These are phyloP conservation scores for Crepidodera aurea DNA, from an alignment of 2,888 invertebrate genomes.

Conservation along the genomic window DNA sequence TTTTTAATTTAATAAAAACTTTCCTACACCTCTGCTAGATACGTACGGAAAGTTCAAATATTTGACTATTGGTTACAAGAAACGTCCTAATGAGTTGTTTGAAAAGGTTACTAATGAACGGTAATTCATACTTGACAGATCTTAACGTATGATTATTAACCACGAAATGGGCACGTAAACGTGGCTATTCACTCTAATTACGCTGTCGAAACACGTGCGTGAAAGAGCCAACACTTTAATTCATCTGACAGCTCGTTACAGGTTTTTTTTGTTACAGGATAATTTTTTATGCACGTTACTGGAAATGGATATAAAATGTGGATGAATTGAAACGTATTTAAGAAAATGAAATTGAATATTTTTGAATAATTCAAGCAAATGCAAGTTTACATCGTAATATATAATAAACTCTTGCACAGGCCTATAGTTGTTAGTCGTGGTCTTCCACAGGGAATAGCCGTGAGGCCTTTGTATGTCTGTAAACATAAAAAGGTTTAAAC, in stretches of 20 bases:
- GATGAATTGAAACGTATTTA: too few species aligned
- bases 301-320: not conserved
- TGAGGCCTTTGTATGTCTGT: too few species aligned
- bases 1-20: too few species aligned
- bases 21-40: not conserved
- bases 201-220: slow-evolving; percentile 21
- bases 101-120: slow-evolving; percentile 29
- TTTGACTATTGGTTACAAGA: slow-evolving; percentile 24
- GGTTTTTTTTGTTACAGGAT: slow-evolving; percentile 1
- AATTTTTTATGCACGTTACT: not conserved
- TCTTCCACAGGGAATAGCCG: too few species aligned
- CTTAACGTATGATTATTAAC: slow-evolving; percentile 27
- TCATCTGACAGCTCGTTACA: slow-evolving; percentile 25
- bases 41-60: slow-evolving; percentile 16
- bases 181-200: slow-evolving; percentile 19
- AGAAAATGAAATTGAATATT: too few species aligned
- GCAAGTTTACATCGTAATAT: too few species aligned
- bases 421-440: too few species aligned
- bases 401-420: too few species aligned
- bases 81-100: slow-evolving; percentile 18
- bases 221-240: slow-evolving; percentile 22
- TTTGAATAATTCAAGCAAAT: too few species aligned
- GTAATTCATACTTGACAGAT: slow-evolving; percentile 28
- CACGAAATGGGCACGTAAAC: slow-evolving; percentile 25
- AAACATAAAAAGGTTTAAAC: too few species aligned